These are phyloP conservation scores for Salpingus planirostris DNA, from an alignment of 2,888 invertebrate genomes.

Conservation along the genomic window DNA sequence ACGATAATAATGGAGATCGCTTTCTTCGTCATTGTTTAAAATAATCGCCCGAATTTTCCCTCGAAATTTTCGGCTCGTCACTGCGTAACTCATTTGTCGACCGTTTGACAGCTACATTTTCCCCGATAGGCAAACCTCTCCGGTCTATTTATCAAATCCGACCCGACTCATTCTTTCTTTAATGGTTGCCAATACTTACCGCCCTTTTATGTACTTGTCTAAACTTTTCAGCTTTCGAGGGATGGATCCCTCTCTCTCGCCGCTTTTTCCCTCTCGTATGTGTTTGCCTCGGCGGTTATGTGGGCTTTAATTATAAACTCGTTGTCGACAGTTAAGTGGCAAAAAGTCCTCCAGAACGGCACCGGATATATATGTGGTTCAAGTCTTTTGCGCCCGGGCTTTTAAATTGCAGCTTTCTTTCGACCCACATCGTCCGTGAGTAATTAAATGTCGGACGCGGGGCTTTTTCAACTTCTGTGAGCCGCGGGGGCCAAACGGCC, in stretches of 20 bases:
- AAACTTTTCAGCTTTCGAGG: constrained; percentile 9
- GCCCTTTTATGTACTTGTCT: constrained; percentile 6
- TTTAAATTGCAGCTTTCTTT: too few species aligned
- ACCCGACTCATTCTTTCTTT: constrained; percentile 11
- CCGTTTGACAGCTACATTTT: constrained; percentile 15
- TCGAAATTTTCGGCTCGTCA: constrained; percentile 10
- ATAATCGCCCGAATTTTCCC: not conserved
- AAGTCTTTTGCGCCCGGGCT: too few species aligned
- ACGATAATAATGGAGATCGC: too few species aligned
- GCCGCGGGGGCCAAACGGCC: too few species aligned
- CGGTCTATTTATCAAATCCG: constrained; percentile 14
- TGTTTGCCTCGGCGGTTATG: not conserved
- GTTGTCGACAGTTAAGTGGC: not conserved
- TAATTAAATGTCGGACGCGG: too few species aligned
- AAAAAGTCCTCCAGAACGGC: too few species aligned
- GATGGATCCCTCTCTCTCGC: too few species aligned
- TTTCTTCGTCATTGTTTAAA: constrained; percentile 1
- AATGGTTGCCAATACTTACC: constrained; percentile 8
- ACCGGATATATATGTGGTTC: too few species aligned
- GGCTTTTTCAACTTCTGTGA: too few species aligned
- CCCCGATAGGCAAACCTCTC: constrained; percentile 15
- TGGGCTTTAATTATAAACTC: constrained; percentile 1
- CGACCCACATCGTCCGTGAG: too few species aligned
- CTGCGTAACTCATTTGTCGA: constrained; percentile 14
- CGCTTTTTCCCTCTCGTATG: too few species aligned